Conservation (phyloP, 2,888 invertebrate species). For the Megastigmus dorsalis region DNA sequence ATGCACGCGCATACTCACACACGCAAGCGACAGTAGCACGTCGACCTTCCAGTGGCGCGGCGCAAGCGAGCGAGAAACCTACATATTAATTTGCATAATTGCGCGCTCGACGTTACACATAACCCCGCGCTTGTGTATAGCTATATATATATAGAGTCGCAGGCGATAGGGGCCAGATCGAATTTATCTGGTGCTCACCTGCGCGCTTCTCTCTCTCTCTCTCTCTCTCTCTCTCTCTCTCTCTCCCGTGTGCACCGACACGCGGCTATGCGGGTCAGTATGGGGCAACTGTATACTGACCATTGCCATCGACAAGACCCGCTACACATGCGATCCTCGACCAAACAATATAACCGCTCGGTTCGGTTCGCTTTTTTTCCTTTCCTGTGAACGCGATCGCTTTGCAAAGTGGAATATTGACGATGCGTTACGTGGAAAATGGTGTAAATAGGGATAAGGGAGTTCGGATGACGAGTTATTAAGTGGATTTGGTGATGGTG, state of each 20-base stretch:
- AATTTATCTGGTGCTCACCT: constrained; percentile 74
- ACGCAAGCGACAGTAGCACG: constrained; percentile 11
- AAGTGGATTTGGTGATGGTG: too few species aligned
- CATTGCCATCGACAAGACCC: constrained; percentile 64
- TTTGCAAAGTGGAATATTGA: too few species aligned
- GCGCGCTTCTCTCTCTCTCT: too few species aligned
- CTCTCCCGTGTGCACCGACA: too few species aligned
- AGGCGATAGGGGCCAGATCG: constrained; percentile 73
- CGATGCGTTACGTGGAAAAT: neutral
- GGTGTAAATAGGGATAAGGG: too few species aligned
- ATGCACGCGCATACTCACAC: neutral
- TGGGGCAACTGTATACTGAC: constrained; percentile 72
- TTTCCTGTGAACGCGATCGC: too few species aligned
- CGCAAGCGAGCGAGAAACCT: constrained; percentile 53
- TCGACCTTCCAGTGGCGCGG: constrained; percentile 30
- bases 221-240: too few species aligned
- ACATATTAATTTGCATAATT: constrained; percentile 67
- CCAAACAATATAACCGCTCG: too few species aligned
- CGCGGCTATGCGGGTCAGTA: constrained; percentile 71
- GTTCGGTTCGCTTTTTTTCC: neutral
- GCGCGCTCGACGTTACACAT: constrained; percentile 57
- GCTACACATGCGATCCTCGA: constrained; percentile 33
- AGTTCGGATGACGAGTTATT: too few species aligned
- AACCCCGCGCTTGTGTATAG: constrained; percentile 57
- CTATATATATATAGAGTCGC: neutral